Conservation (phyloP, 2,888 invertebrate genomes). For the Drosophila paucipuncta region DNA sequence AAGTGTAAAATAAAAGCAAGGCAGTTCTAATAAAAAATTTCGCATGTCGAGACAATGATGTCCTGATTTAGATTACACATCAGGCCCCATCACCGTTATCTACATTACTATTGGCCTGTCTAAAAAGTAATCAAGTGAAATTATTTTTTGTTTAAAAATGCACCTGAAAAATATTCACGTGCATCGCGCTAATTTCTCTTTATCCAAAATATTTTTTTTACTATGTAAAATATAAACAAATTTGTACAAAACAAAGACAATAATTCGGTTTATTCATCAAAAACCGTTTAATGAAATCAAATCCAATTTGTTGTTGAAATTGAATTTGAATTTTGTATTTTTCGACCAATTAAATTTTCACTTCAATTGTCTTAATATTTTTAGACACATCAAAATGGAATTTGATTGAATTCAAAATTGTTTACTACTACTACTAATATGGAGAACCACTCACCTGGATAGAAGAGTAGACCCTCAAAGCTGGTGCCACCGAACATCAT, state of each 20-base stretch:
- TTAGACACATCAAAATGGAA: neutral
- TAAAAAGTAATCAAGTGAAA: neutral
- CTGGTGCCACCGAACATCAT: conserved; percentile 83
- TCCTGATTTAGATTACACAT: too few species aligned
- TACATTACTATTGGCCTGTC: neutral
- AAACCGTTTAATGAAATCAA: neutral
- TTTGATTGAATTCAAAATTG: conserved; percentile 1
- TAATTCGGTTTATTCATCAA: neutral
- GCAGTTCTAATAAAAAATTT: too few species aligned
- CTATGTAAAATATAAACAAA: too few species aligned
- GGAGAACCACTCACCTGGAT: conserved; percentile 71
- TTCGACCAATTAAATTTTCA: neutral
- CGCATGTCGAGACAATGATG: too few species aligned
- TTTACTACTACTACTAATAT: neutral
- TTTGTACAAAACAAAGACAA: neutral
- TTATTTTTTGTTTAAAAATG: neutral
- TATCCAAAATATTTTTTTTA: neutral
- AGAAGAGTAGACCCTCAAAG: conserved; percentile 83
- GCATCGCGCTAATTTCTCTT: neutral
- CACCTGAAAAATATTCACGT: neutral
- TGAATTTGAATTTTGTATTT: neutral
- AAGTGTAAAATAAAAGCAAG: neutral
- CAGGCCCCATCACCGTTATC: too few species aligned
- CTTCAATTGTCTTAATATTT: neutral
- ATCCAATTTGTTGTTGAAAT: neutral